Conservation (phyloP, 1,140 invertebrate genomes). For the Drosophila lacteicornis region DNA sequence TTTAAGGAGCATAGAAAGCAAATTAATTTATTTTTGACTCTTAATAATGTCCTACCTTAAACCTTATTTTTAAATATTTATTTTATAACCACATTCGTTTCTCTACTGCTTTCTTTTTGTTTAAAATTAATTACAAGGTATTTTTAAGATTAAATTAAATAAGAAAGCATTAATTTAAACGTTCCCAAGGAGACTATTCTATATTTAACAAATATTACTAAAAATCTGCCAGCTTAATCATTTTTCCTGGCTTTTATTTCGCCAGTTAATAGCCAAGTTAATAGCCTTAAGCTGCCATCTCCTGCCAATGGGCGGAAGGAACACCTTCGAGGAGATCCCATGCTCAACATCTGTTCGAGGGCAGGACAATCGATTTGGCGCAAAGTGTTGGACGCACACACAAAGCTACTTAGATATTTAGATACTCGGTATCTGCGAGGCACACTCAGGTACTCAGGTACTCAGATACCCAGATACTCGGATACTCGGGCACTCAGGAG, state of each 20-base stretch:
- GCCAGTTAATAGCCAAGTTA: constrained; percentile 4
- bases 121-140: too few relatives aligned
- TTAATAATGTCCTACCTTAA: too few relatives aligned
- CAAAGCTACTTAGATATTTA: constrained; percentile 27
- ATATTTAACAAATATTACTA: too few relatives aligned
- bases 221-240: too few relatives aligned
- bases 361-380: constrained; percentile 77
- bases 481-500: constrained; percentile 6
- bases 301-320: constrained; percentile 60
- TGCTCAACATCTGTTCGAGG: constrained; percentile 76
- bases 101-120: too few relatives aligned
- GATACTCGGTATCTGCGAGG: constrained; percentile 18
- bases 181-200: too few relatives aligned
- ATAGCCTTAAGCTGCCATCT: background rate
- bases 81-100: too few relatives aligned
- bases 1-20: too few relatives aligned
- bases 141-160: too few relatives aligned
- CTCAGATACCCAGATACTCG: background rate
- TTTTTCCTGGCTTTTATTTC: background rate
- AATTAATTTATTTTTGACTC: too few relatives aligned
- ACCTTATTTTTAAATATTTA: too few relatives aligned
- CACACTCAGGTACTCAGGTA: constrained; percentile 8
- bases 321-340: constrained; percentile 66
- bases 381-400: constrained; percentile 69
- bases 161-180: too few relatives aligned